A percentile compares a stretch with the other conserved stretches of the same genome.
phyloP scores from a whole-genome alignment of 2,888 invertebrate species.

The Drosophila sordidula region DNA sequence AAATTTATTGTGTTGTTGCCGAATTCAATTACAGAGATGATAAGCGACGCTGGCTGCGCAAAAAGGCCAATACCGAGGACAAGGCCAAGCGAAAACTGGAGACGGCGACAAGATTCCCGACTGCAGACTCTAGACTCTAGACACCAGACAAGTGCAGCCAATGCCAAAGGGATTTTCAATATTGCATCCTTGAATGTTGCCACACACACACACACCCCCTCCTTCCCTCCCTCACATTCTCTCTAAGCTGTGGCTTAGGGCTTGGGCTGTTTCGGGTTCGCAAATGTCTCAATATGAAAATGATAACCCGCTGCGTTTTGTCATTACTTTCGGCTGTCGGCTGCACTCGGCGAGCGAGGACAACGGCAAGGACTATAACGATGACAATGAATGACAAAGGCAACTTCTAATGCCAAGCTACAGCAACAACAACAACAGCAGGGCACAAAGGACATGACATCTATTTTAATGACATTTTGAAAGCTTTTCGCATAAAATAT shows the following conservation, averaged over 20 bases:
- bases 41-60: constrained; percentile 32
- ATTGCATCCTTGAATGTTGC: constrained; percentile 64
- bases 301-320: constrained; percentile 77
- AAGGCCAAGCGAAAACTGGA: constrained; percentile 26
- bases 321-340: constrained; percentile 76
- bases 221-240: neutral
- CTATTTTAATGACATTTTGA: constrained; percentile 75
- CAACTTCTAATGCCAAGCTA: constrained; percentile 45
- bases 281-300: constrained; percentile 78
- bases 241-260: constrained; percentile 24
- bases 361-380: constrained; percentile 19
- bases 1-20: constrained; percentile 80
- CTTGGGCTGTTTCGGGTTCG: constrained; percentile 34
- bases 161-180: constrained; percentile 64
- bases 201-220: neutral
- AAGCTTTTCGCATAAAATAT: constrained; percentile 69
- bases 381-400: constrained; percentile 42
- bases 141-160: constrained; percentile 49
- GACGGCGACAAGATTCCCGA: constrained; percentile 16
- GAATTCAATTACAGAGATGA: constrained; percentile 77
- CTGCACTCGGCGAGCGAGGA: constrained; percentile 54
- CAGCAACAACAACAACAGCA: constrained; percentile 27
- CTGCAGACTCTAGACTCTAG: constrained; percentile 17
- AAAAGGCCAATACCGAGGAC: constrained; percentile 23
- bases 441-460: constrained; percentile 31